Base-by-base conservation (phyloP, 2,113 vertebrate species). In the Riparia riparia region DNA sequence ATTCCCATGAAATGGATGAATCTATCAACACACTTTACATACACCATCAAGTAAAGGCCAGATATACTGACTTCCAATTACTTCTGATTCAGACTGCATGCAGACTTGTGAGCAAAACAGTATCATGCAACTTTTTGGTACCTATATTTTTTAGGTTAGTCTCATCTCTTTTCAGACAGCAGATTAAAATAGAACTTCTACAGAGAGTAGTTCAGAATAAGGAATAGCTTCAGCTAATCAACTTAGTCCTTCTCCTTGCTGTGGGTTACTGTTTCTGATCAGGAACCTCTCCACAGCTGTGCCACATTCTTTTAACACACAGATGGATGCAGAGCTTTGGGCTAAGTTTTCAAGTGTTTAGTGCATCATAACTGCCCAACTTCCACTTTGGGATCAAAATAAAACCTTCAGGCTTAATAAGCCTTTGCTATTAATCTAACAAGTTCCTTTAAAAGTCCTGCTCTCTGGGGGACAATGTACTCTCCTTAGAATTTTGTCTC, bases 311-410 rank as follows among this genome's bases (percentile, higher is more conserved):
- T 58, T 66, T 50, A 77, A 70, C 60, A 44, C 26, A 41, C 21
- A 34, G 31, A 32, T 1, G 4, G 39, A 82, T 88, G 37, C n/a
- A 63, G 85, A 88, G 34, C 15, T 41, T 60, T 10, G 12, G 31
- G 21, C 25, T 58, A 63, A 51, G 18, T 86, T 85, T 91, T 45
- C 42, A 88, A 70, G 56, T 41, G 19, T 60, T 89, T 53, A 32
- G 44, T 1, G 1, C 69, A 68, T 78, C 4, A 1, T 65, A 49
- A 58, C 60, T 86, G 47, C 28, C 24, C 39, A 45, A 28, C 41
- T 83, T 91, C 17, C 14, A 53, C 54, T 88, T 34, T 34, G 44
- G 49, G n/a, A 80, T 92, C 68, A 68, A 82, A 94, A 64, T 56
- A 82, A 89, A 44, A 77, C 31, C 34, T 64, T 74, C 19, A 81